These are phyloP conservation scores for Neotoxoptera formosana DNA, from an alignment of 1,140 invertebrate genomes.

Conservation along the genomic window DNA sequence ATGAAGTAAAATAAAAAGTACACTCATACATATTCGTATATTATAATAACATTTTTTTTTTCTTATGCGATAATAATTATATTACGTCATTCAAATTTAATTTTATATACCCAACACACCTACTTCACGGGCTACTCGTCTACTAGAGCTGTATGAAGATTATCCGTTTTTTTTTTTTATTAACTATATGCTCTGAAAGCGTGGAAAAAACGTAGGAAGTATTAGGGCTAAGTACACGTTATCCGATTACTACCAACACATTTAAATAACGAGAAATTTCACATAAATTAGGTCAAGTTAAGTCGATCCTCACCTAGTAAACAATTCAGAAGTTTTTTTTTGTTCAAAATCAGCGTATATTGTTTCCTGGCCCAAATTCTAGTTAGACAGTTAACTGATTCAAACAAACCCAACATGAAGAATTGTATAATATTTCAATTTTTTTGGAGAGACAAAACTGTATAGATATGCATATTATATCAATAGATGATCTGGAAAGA, in stretches of 20 bases:
- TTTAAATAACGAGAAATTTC: not conserved
- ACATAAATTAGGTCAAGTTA: slow-evolving; percentile 10
- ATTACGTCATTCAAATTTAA: not conserved
- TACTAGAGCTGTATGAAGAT: not conserved
- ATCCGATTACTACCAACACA: slow-evolving; percentile 27
- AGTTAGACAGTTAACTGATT: not conserved
- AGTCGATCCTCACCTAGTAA: not conserved
- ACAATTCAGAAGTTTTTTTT: not conserved
- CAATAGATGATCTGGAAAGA: not conserved
- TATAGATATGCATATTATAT: not conserved
- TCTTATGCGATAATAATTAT: not conserved
- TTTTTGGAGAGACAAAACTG: not conserved
- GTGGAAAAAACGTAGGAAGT: not conserved
- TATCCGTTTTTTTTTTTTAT: not conserved
- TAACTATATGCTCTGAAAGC: not conserved
- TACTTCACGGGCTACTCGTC: not conserved
- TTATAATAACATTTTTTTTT: not conserved
- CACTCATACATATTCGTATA: not conserved
- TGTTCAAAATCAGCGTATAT: not conserved
- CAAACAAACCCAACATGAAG: not conserved
- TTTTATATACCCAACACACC: not conserved
- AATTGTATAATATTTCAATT: not conserved
- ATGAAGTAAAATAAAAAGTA: not conserved
- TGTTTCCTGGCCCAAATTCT: not conserved
- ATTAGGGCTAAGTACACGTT: not conserved